Evolutionary conservation across 1,140 invertebrate species (phyloP).

Genomic region (Heliconius nattereri): DNA sequence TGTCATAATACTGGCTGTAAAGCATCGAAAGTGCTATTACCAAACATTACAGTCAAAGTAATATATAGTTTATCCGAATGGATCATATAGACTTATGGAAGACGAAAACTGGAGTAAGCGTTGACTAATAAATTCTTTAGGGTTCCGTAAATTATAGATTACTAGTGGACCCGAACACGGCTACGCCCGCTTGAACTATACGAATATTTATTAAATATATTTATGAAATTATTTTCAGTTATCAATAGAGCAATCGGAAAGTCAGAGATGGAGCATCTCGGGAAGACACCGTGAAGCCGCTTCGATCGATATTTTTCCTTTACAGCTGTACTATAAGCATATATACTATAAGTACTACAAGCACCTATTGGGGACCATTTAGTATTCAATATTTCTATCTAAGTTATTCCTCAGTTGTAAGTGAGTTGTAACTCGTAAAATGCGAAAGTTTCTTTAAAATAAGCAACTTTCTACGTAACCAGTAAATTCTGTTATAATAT

Average conservation of each 20-base stretch:
- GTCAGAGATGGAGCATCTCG: too few relatives aligned
- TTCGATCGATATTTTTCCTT: neutral
- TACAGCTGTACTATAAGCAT: neutral
- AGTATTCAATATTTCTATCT: neutral
- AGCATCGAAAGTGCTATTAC: neutral
- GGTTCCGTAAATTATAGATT: neutral
- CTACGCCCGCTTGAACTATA: too few relatives aligned
- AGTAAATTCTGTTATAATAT: neutral
- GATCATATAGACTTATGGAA: neutral
- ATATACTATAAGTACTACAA: neutral
- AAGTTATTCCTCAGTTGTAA: neutral
- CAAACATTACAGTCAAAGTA: constrained; percentile 12
- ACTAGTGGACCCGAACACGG: too few relatives aligned
- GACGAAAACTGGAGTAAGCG: neutral
- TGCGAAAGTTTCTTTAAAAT: neutral
- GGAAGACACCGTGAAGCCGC: neutral
- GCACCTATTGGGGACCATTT: neutral
- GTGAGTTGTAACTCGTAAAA: neutral
- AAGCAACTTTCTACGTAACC: neutral
- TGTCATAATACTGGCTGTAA: constrained; percentile 1
- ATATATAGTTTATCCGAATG: neutral
- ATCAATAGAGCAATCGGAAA: too few relatives aligned
- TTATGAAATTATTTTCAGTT: too few relatives aligned
- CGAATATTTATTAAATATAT: too few relatives aligned
- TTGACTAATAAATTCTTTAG: neutral